Evolutionary conservation across 2,888 invertebrate species (phyloP).

Genomic region (Anoncus sp.): DNA sequence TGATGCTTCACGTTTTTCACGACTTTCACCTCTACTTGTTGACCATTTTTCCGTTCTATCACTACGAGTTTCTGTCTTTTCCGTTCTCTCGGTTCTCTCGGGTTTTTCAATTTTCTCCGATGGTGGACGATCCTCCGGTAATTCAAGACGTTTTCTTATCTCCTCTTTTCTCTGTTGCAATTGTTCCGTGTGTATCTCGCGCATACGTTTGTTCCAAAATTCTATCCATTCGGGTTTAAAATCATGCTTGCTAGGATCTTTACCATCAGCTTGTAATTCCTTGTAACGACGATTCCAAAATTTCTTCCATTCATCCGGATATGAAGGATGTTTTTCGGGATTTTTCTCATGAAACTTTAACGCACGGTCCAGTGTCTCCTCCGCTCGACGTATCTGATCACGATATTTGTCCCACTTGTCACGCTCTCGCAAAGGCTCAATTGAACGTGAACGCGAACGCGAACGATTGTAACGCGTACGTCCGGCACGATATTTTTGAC

Average conservation of each 20-base stretch:
- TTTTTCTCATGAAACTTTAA: conserved; percentile 91
- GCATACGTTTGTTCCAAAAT: conserved; percentile 93
- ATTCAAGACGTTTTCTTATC: conserved; percentile 86
- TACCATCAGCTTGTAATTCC: conserved; percentile 89
- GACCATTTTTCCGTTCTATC: conserved; percentile 47
- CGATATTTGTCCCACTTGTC: conserved; percentile 85
- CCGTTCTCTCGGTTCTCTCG: conserved; percentile 37
- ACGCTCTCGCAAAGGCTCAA: conserved; percentile 81
- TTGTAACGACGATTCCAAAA: conserved; percentile 94
- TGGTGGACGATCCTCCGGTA: conserved; percentile 83
- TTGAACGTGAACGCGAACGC: conserved; percentile 74
- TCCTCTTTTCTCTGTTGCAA: conserved; percentile 88
- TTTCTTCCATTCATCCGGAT: conserved; percentile 95
- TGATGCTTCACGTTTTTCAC: conserved; percentile 68
- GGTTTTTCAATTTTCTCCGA: conserved; percentile 67
- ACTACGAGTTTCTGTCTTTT: conserved; percentile 20
- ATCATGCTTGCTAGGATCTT: conserved; percentile 91
- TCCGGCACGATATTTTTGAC: conserved; percentile 34
- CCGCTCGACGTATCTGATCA: conserved; percentile 81
- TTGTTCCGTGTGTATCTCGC: conserved; percentile 90
- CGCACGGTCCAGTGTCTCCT: conserved; percentile 87
- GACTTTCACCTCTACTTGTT: conserved; percentile 41
- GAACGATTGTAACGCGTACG: conserved; percentile 63
- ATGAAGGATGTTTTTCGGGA: conserved; percentile 94
- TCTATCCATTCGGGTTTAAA: conserved; percentile 96